Evolutionary conservation across 2,797 vertebrate genomes (phyloP).

Genomic region (Crocidura indochinensis): DNA sequence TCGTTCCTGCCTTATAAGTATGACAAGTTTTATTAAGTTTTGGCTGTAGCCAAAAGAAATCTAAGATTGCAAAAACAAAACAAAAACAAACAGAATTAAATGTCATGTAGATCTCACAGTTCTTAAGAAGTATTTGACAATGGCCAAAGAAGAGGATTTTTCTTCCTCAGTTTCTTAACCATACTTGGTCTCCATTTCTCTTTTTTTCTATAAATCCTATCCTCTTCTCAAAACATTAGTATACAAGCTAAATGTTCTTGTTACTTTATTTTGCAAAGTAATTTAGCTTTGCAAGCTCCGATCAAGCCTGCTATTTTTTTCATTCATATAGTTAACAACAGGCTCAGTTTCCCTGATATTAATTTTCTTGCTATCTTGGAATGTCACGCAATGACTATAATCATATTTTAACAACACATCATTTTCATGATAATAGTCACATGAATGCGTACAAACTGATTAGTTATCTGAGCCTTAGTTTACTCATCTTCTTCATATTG

Average conservation of each 20-base stretch:
- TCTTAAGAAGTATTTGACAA: neutral
- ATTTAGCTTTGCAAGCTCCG: slow-evolving; percentile 42
- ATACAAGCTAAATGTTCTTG: neutral
- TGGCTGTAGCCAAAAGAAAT: neutral
- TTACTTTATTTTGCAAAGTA: slow-evolving; percentile 24
- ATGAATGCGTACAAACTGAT: neutral
- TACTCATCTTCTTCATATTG: slow-evolving; percentile 17
- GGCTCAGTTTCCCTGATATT: slow-evolving; percentile 17
- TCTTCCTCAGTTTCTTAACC: neutral
- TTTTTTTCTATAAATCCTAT: slow-evolving; percentile 25
- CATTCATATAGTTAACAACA: slow-evolving; percentile 5
- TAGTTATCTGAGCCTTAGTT: slow-evolving; percentile 6
- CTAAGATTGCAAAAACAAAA: neutral
- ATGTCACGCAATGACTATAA: neutral
- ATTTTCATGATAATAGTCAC: neutral
- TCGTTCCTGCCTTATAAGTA: too few species aligned
- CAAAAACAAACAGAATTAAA: neutral
- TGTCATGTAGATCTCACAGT: neutral
- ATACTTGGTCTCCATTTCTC: neutral
- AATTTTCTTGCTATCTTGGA: neutral
- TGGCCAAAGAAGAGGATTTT: neutral
- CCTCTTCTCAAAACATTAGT: neutral
- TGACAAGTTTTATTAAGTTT: neutral
- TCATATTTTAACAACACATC: neutral
- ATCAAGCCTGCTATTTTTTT: slow-evolving; percentile 1